phyloP scores from a whole-genome alignment of 2,888 invertebrate genomes.

The Drepanosiphum platanoidis region DNA sequence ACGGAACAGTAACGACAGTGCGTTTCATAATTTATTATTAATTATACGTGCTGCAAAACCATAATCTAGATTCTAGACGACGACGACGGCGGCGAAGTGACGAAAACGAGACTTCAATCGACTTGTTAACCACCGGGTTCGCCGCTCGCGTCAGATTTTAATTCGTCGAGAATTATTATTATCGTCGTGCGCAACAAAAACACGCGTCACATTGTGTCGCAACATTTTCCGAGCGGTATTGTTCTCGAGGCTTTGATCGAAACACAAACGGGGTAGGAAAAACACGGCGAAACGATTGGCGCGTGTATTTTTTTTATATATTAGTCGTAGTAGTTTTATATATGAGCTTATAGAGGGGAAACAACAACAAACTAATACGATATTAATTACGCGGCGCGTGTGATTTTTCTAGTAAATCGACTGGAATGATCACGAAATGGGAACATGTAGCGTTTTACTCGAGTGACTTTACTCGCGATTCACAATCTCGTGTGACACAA shows the following conservation, averaged over 20 bases:
- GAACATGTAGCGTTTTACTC: constrained; percentile 38
- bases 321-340: not conserved
- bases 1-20: not conserved
- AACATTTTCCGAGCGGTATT: not conserved
- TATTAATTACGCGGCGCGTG: constrained; percentile 7
- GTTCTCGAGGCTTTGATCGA: not conserved
- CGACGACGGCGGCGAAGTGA: not conserved
- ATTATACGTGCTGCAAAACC: not conserved
- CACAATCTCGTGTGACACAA: constrained; percentile 9
- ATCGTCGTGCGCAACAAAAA: not conserved
- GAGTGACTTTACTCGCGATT: not conserved
- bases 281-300: not conserved
- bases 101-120: not conserved
- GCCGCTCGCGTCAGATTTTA: not conserved
- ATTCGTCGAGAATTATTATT: not conserved
- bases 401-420: constrained; percentile 12
- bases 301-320: not conserved
- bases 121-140: not conserved
- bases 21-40: constrained; percentile 30
- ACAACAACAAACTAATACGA: not conserved
- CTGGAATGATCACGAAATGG: constrained; percentile 10
- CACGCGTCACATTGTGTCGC: not conserved
- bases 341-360: not conserved
- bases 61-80: not conserved
- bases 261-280: not conserved